Evolutionary conservation across 2,888 invertebrate genomes (phyloP).

Genomic region (Caenorhabditis zanzibari): DNA sequence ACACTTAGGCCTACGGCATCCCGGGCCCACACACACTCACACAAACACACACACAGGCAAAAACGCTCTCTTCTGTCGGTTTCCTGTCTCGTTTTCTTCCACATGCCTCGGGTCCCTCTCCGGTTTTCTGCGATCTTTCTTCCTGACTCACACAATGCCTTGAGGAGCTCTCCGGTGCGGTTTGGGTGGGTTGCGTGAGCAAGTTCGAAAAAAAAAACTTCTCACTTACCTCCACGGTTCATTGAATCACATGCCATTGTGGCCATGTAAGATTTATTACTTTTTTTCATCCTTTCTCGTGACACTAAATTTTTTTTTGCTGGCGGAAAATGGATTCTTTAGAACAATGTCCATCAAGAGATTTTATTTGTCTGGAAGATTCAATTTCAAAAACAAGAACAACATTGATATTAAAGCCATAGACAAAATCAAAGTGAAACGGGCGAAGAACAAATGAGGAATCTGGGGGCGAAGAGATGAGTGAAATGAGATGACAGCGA

Average conservation of each 20-base stretch:
- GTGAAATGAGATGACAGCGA: not conserved
- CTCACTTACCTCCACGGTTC: conserved; percentile 49
- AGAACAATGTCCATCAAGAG: not conserved
- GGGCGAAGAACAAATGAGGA: not conserved
- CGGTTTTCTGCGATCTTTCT: conserved; percentile 42
- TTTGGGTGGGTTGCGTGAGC: conserved; percentile 51
- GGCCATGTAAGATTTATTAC: conserved; percentile 20
- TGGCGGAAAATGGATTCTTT: not conserved
- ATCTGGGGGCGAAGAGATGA: not conserved
- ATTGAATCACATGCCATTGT: conserved; percentile 24
- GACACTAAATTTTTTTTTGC: not conserved
- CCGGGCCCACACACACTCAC: conserved; percentile 13
- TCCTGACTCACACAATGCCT: conserved; percentile 44
- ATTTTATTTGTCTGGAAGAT: not conserved
- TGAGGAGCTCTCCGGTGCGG: conserved; percentile 47
- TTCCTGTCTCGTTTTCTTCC: conserved; percentile 12
- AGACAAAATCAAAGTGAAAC: not conserved
- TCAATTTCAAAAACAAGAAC: not conserved
- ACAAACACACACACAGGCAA: conserved; percentile 52
- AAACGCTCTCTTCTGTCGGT: conserved; percentile 23
- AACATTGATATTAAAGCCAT: not conserved
- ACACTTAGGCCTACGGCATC: conserved; percentile 52
- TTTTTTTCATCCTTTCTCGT: not conserved
- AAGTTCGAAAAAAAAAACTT: conserved; percentile 35
- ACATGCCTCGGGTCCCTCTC: conserved; percentile 35